Evolutionary conservation across 2,113 vertebrate species (phyloP), one percentile per base, ranked within the genome.

Genomic region (Eira barbara): DNA sequence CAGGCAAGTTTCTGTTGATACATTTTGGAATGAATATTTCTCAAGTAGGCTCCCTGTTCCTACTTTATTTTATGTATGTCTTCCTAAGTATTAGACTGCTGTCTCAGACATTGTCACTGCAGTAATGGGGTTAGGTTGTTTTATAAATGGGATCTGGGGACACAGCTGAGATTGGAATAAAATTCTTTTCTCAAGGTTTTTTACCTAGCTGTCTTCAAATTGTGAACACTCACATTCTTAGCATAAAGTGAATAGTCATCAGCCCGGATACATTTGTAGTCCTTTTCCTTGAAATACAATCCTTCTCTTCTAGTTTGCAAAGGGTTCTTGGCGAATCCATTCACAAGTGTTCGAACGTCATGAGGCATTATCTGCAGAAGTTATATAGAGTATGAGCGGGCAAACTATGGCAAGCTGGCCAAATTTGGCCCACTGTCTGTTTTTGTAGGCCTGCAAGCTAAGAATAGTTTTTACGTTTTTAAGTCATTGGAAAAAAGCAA

Each of bases 201-300:
- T 90, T 55, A 84, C n/a, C 25, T 23, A 95, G 59, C 0, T 21
- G 27, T 80, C 65, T 86, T 97, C 80, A 97, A 95, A 74, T 92
- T 80, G 69, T 88, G 59, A 23, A 91, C 76, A 98, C 98, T 23
- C 94, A 99, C 99, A 31, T 98, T 98, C 97, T 98, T 98, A 79
- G 98, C 98, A 86, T 98, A 99, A 91, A 99, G 98, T 76, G 99
- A 99, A 91, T 92, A 94, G 15, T 98, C 97, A 97, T 99, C 99
- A 4, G 98, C 98, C 2, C 98, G 98, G 69, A 99, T 96, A 93
- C 99, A 99, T 78, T 86, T 98, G 78, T 99, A 99, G 73, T 96
- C 61, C 69, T 98, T 98, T 42, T 98, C 98, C 92, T 97, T 98
- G 93, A 99, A 99, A 97, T 52, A 96, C 21, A 99, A 74, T 15